These are phyloP conservation scores for Leptopilina syphax DNA, from an alignment of 2,888 invertebrate species.

Conservation along the genomic window DNA sequence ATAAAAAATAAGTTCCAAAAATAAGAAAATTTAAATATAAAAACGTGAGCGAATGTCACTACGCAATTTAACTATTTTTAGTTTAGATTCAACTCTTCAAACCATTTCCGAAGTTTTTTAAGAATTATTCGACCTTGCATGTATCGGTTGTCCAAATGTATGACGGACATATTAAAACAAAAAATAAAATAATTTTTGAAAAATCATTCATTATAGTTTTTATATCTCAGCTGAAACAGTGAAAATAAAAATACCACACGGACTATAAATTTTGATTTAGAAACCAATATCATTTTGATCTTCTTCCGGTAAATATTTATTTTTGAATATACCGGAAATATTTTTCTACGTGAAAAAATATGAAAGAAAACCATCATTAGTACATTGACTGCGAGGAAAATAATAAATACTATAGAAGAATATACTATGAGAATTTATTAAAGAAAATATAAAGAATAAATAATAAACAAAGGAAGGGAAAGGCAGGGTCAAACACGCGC, in stretches of 20 bases:
- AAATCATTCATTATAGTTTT: too few species aligned
- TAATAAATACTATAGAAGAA: slow-evolving; percentile 17
- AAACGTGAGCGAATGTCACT: not conserved
- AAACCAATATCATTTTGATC: too few species aligned
- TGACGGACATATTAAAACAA: not conserved
- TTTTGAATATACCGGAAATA: too few species aligned
- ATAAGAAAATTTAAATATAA: slow-evolving; percentile 4
- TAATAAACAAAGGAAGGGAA: slow-evolving; percentile 43
- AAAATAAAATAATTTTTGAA: too few species aligned
- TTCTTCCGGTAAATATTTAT: too few species aligned
- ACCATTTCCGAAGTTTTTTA: not conserved
- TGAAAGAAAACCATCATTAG: too few species aligned
- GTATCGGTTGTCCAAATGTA: not conserved
- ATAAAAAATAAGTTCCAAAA: too few species aligned
- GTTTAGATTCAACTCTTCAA: slow-evolving; percentile 2
- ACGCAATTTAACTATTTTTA: slow-evolving; percentile 1
- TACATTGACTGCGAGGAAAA: too few species aligned
- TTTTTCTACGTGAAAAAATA: too few species aligned
- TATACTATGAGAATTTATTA: slow-evolving; percentile 38
- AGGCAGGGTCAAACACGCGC: slow-evolving; percentile 65
- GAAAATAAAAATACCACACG: too few species aligned
- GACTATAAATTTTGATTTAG: too few species aligned
- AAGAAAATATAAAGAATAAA: slow-evolving; percentile 45
- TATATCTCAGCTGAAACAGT: not conserved
- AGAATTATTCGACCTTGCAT: slow-evolving; percentile 13